A percentile compares a stretch with the other conserved stretches of the same genome.
These are phyloP conservation scores for Rissa tridactyla DNA, from an alignment of 2,113 vertebrate species.

Conservation along the genomic window DNA sequence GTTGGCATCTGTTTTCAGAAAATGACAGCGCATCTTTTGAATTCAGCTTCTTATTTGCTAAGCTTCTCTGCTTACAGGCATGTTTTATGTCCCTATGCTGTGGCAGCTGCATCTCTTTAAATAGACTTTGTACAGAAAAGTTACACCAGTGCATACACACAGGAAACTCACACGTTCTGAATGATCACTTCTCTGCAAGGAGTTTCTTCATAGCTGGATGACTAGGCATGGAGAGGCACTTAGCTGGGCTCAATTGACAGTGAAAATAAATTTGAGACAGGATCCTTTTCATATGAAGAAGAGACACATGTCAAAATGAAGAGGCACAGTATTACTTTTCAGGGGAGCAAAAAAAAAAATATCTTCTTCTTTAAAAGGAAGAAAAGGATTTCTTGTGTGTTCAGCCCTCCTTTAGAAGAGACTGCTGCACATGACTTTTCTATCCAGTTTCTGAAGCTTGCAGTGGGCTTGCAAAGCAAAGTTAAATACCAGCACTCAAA, in stretches of 20 bases:
- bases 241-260: constrained; percentile 56
- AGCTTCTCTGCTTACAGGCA: constrained; percentile 22
- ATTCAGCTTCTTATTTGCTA: constrained; percentile 11
- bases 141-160: not conserved
- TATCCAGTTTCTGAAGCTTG: not conserved
- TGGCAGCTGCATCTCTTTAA: constrained; percentile 29
- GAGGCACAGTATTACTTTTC: not conserved
- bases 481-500: not conserved
- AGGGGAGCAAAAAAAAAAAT: not conserved
- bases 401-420: not conserved
- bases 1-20: not conserved
- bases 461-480: not conserved
- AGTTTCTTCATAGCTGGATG: constrained; percentile 22
- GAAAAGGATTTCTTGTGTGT: not conserved
- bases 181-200: constrained; percentile 35
- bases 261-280: constrained; percentile 58
- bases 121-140: not conserved
- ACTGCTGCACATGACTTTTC: not conserved
- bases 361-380: not conserved
- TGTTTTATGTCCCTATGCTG: not conserved
- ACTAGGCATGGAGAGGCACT: constrained; percentile 40
- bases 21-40: not conserved
- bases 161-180: not conserved
- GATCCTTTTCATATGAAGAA: constrained; percentile 56
- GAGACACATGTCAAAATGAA: not conserved